A percentile compares a stretch with the other conserved stretches of the same genome.
Conservation (phyloP, 2,797 vertebrate species). For the Fratercula arctica region DNA sequence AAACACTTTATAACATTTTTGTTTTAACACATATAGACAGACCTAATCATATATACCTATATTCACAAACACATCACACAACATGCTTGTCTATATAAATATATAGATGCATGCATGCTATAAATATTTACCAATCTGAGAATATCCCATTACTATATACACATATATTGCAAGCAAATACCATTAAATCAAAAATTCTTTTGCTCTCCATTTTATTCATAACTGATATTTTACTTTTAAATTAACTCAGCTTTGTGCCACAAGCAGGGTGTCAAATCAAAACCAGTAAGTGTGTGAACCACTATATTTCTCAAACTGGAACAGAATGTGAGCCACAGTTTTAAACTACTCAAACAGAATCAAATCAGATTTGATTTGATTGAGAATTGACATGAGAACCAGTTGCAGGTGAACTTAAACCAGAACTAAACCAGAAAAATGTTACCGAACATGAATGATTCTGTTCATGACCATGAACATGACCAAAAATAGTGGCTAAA, state of each 20-base stretch:
- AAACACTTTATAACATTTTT: not conserved
- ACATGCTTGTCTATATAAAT: not conserved
- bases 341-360: not conserved
- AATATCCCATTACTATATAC: not conserved
- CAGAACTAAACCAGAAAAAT: not conserved
- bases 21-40: not conserved
- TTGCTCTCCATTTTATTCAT: not conserved
- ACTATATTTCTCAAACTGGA: not conserved
- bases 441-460: not conserved
- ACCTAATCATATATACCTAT: not conserved
- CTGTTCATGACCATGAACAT: not conserved
- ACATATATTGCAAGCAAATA: not conserved
- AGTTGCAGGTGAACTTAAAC: not conserved
- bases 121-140: not conserved
- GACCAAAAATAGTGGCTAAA: not conserved
- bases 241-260: not conserved
- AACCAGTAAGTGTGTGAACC: not conserved
- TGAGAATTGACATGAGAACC: not conserved
- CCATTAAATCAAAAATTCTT: not conserved
- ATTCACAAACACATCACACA: not conserved
- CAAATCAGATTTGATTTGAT: not conserved
- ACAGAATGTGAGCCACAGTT: not conserved
- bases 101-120: not conserved
- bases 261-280: not conserved
- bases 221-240: not conserved